Evolutionary conservation across 2,888 invertebrate genomes (phyloP).

Genomic region (Drosophila ezoana): DNA sequence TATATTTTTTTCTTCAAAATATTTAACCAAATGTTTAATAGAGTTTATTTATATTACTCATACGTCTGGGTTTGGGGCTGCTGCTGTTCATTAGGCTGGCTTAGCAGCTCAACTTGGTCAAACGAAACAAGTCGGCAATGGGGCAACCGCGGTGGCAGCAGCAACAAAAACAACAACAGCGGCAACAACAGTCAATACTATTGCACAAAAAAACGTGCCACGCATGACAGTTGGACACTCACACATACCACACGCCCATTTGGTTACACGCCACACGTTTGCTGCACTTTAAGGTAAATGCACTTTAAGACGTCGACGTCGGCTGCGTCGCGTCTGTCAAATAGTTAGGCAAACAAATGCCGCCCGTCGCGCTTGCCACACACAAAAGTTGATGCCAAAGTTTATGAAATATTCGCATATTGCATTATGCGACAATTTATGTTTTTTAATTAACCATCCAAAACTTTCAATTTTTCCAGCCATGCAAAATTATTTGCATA

Average conservation of each 20-base stretch:
- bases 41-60: conserved; percentile 62
- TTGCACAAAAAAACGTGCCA: conserved; percentile 77
- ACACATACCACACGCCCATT: conserved; percentile 47
- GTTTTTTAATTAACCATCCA: conserved; percentile 70
- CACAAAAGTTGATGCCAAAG: conserved; percentile 18
- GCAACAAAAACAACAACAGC: conserved; percentile 6
- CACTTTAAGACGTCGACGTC: conserved; percentile 56
- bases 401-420: conserved; percentile 51
- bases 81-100: conserved; percentile 21
- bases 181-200: conserved; percentile 25
- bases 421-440: conserved; percentile 72
- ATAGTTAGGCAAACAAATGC: conserved; percentile 43
- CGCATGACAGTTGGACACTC: conserved; percentile 58
- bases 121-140: conserved; percentile 57
- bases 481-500: conserved; percentile 63
- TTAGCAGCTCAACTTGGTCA: conserved; percentile 51
- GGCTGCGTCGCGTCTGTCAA: conserved; percentile 32
- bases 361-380: conserved; percentile 23
- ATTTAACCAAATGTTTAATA: not conserved
- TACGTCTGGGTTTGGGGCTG: conserved; percentile 35
- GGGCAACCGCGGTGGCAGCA: conserved; percentile 23
- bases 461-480: conserved; percentile 57
- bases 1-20: conserved; percentile 9
- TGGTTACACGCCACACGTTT: conserved; percentile 48
- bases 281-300: conserved; percentile 78